Base-by-base conservation (phyloP, 2,888 invertebrate genomes). In the Eupithecia subfuscata region DNA sequence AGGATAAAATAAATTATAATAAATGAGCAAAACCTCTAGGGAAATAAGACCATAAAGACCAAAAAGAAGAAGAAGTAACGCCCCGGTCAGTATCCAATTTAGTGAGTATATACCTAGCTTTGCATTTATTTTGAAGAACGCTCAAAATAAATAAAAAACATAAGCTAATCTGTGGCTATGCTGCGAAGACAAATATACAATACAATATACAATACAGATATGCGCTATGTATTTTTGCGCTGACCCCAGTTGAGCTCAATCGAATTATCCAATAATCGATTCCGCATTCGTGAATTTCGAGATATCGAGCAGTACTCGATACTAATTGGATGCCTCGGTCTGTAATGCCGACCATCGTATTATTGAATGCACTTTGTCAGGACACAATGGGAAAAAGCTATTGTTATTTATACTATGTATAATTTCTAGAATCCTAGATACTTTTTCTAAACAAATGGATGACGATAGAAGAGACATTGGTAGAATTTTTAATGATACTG, bases 251-350 rank as follows among this genome's bases (percentile, higher is more conserved):
- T 69, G 43, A 43, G 67, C 71, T 73, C 74, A 78, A 76, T 79
- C 79, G 75, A 78, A 77, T 81, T 86, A 87, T 85, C 83, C 83
- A 83, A 87, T 90, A 90, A 90, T 90, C 89, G 88, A 89, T 86
- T 91, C 86, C 82, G 88, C 85, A 86, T 89, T 87, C 43, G 68
- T 22, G 68, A 43, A 68, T 68, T 68, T 68, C 88, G 84, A 88
- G 88, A 87, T 88, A 84, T 80, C 85, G 85, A 87, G 85, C 89
- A 91, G 92, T 87, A 87, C 89, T 91, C 88, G 86, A 87, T 82
- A 85, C 88, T 91, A 92, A 92, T 92, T 92, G 90, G 89, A 90
- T 85, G 85, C 87, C 87, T 85, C 87, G 86, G 89, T 85, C 86
- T 84, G 85, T 77, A 78, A 75, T 68, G 73, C 52, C 76, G 77